These are phyloP conservation scores for Dasysyrphus albostriatus DNA, from an alignment of 2,888 invertebrate species.

Conservation along the genomic window DNA sequence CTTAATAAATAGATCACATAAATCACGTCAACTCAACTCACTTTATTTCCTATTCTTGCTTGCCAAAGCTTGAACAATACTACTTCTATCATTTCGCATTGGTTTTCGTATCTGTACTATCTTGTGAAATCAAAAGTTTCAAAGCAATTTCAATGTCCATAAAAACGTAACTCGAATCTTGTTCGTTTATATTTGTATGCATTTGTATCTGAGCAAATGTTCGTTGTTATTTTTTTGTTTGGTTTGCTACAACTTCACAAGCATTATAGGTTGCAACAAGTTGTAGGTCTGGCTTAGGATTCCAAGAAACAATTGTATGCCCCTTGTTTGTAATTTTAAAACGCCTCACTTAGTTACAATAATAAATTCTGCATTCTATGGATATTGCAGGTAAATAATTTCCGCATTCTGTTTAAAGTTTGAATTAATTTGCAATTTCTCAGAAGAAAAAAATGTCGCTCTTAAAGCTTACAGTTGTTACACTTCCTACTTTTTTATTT, in stretches of 20 bases:
- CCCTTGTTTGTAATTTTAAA: constrained; percentile 10
- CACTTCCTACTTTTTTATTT: constrained; percentile 43
- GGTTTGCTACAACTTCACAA: constrained; percentile 8
- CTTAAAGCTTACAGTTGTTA: constrained; percentile 16
- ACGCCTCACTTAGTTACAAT: constrained; percentile 21
- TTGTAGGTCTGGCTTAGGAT: background rate
- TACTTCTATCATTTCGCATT: background rate
- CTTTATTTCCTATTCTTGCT: constrained; percentile 2
- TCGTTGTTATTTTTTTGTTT: background rate
- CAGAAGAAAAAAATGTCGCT: constrained; percentile 22
- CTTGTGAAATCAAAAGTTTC: background rate
- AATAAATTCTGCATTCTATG: constrained; percentile 47
- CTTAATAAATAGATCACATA: background rate
- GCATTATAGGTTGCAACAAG: constrained; percentile 1
- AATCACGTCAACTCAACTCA: constrained; percentile 18
- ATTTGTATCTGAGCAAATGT: constrained; percentile 2
- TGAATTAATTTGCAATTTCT: constrained; percentile 34
- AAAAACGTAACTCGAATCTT: constrained; percentile 18
- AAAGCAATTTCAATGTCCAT: constrained; percentile 14
- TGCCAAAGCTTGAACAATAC: constrained; percentile 15
- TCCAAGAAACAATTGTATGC: constrained; percentile 26
- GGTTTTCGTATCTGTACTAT: background rate
- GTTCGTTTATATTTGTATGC: background rate
- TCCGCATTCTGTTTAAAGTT: constrained; percentile 62
- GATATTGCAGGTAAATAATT: constrained; percentile 35